These are phyloP conservation scores for Tachina lurida DNA, from an alignment of 2,888 invertebrate species.

Conservation along the genomic window DNA sequence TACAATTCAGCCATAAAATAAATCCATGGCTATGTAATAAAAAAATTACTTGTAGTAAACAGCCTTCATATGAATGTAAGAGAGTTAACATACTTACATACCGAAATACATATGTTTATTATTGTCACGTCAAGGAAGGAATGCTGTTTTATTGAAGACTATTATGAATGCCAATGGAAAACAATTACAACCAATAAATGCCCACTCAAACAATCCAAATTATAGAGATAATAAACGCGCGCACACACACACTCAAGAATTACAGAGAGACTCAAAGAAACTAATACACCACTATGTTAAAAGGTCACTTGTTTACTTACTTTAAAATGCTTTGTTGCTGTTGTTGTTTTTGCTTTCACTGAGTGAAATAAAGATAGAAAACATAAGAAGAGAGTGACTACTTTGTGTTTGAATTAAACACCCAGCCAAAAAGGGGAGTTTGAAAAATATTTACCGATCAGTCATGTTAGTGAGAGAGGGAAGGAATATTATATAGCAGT, in stretches of 20 bases:
- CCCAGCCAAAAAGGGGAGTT: slow-evolving; percentile 57
- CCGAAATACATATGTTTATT: not conserved
- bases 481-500: slow-evolving; percentile 4
- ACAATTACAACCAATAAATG: slow-evolving; percentile 82
- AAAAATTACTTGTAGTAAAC: slow-evolving; percentile 33
- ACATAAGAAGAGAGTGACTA: slow-evolving; percentile 48
- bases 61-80: slow-evolving; percentile 35
- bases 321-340: slow-evolving; percentile 1
- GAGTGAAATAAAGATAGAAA: slow-evolving; percentile 36
- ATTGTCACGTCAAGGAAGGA: slow-evolving; percentile 43
- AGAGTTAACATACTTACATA: slow-evolving; percentile 11
- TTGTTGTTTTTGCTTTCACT: slow-evolving; percentile 13
- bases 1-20: not conserved
- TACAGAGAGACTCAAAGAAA: slow-evolving; percentile 28
- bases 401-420: slow-evolving; percentile 3
- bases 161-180: slow-evolving; percentile 81
- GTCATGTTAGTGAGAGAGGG: slow-evolving; percentile 49
- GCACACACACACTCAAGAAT: not conserved
- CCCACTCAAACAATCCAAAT: slow-evolving; percentile 74
- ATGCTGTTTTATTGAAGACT: slow-evolving; percentile 77
- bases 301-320: slow-evolving; percentile 64
- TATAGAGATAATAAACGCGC: slow-evolving; percentile 63
- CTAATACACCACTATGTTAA: slow-evolving; percentile 14
- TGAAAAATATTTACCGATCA: slow-evolving; percentile 14
- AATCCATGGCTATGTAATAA: not conserved